Percentiles rank a stretch among this genome's conserved stretches.
Evolutionary conservation across 2,888 invertebrate genomes (phyloP).

Genomic region (Zootermopsis nevadensis): DNA sequence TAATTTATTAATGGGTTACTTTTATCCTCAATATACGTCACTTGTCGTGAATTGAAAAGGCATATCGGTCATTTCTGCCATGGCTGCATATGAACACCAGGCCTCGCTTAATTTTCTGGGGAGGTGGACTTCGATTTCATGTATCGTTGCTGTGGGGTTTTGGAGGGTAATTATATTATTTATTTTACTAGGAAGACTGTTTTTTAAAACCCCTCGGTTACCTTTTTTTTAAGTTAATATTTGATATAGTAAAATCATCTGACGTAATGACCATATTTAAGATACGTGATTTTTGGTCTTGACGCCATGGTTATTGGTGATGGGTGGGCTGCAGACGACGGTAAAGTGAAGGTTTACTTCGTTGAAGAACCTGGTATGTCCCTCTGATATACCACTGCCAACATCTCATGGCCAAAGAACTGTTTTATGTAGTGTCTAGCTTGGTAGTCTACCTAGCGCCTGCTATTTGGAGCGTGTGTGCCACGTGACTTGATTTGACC

Average conservation of each 20-base stretch:
- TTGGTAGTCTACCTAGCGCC: background rate
- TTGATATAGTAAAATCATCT: background rate
- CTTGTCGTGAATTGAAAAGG: constrained; percentile 32
- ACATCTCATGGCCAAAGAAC: too few relatives aligned
- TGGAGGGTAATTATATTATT: background rate
- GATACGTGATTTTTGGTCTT: too few relatives aligned
- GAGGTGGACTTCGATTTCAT: background rate
- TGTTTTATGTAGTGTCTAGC: too few relatives aligned
- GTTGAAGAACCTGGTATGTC: background rate
- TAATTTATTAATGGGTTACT: background rate
- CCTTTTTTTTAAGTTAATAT: background rate
- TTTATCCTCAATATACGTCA: constrained; percentile 1
- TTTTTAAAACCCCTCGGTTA: background rate
- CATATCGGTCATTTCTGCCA: constrained; percentile 38
- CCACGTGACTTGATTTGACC: background rate
- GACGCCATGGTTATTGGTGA: too few relatives aligned
- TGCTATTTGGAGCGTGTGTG: background rate
- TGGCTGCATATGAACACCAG: constrained; percentile 53
- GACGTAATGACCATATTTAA: background rate
- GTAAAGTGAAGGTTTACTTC: too few relatives aligned
- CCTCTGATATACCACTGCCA: constrained; percentile 4
- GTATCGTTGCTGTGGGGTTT: background rate
- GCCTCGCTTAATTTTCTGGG: constrained; percentile 49
- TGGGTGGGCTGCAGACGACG: too few relatives aligned
- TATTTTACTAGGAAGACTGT: background rate